Evolutionary conservation across 2,888 invertebrate genomes (phyloP), one percentile per base, ranked within the genome.

Genomic region (Hartigia nigra): DNA sequence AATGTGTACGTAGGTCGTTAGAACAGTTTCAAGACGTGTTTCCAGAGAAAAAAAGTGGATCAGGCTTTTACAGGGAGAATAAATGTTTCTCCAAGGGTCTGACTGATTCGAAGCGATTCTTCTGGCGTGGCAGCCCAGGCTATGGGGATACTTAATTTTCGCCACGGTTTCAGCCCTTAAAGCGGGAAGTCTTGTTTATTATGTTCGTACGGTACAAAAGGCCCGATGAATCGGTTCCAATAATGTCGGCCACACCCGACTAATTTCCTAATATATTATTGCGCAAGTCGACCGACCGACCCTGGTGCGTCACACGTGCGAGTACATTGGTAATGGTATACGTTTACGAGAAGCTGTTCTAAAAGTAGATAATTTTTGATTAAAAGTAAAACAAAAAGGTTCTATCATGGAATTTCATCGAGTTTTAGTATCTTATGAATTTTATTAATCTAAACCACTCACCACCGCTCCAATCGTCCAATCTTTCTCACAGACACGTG

Each of bases 61-160:
- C 5, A 55, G 55, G 5, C 55, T 55, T 55, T 55, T 23, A 55
- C 55, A 55, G 11, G 72, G 12, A 34, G 72, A 72, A 34, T 72
- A 34, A 34, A 72, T 34, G 72, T 72, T 32, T 31, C 32, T 31
- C 31, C 72, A 32, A 23, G 32, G 72, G 34, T 32, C 72, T 72
- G 72, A 72, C 72, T 72, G 72, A 72, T 72, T 72, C 72, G 72
- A 72, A 72, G 12, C 72, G 72, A 72, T 72, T 72, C 31, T 12
- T 72, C 12, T 34, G 72, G 34, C 31, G 9, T 23, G 32, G 31
- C 32, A 72, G 72, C 31, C 12, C 72, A 12, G 31, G 31, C 14
- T 32, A 32, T 31, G 23, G 72, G 72, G 34, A 12, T 12, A 34
- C 72, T 72, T 31, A 31, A 34, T 34, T 32, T 72, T 72, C 23